These are phyloP conservation scores for Dicrurus megarhynchus DNA, from an alignment of 2,113 vertebrate species.

Conservation along the genomic window DNA sequence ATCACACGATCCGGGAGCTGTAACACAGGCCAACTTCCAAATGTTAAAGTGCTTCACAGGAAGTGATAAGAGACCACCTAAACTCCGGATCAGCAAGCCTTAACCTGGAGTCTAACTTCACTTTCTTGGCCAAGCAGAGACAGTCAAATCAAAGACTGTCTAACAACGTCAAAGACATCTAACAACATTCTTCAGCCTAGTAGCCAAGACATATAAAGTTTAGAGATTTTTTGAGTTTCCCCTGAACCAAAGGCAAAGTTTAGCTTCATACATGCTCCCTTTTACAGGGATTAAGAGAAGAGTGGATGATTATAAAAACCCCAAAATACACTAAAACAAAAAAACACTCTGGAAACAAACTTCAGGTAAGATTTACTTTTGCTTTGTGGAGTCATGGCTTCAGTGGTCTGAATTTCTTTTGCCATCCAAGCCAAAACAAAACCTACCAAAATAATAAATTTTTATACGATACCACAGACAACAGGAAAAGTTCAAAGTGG, in stretches of 20 bases:
- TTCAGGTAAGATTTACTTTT: not conserved
- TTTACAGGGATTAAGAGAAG: not conserved
- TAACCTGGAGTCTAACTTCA: not conserved
- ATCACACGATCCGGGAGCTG: not conserved
- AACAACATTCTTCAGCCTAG: not conserved
- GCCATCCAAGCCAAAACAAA: not conserved
- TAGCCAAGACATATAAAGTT: not conserved
- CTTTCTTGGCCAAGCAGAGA: not conserved
- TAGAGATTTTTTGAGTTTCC: not conserved
- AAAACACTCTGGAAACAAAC: not conserved
- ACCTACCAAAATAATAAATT: not conserved
- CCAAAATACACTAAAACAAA: not conserved
- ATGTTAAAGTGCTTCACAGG: not conserved
- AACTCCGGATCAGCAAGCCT: not conserved
- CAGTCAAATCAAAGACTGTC: not conserved
- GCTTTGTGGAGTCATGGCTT: not conserved
- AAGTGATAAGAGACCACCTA: not conserved
- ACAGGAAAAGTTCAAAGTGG: not conserved
- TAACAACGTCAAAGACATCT: not conserved
- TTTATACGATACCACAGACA: not conserved
- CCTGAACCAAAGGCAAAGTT: not conserved
- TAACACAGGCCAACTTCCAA: not conserved
- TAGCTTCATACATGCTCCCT: not conserved
- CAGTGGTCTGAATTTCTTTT: not conserved
- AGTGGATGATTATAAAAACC: not conserved